Evolutionary conservation across 2,888 invertebrate species (phyloP), one percentile per base, ranked within the genome.

Genomic region (Scaptomyza caliginosa): DNA sequence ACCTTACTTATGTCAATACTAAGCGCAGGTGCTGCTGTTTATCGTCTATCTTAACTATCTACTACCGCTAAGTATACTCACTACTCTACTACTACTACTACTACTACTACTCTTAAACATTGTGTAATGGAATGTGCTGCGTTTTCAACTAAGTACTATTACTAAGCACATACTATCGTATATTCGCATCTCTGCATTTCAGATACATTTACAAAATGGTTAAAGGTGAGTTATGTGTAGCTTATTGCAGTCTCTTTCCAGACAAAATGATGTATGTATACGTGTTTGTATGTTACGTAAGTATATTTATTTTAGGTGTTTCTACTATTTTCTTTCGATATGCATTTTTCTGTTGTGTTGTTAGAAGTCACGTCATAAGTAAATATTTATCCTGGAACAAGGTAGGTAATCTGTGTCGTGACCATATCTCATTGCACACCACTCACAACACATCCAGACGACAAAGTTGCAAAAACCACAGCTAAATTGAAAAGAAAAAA

Each of bases 101-200:
- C 40, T 26, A 42, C 36, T 43, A 52, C 28, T 57, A 46, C 36
- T 57, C 42, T 60, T 42, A 45, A 42, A 56, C 54, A 67, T 65
- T 77, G 77, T 67, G 67, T 84, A 64, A 62, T 62, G 70, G 80
- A 83, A 74, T 79, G 83, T 60, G 79, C 67, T 67, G 69, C 67
- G 70, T 82, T 79, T 68, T 67, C 75, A 49, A 73, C 56, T 77
- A 74, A 68, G 67, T 65, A 82, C 68, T 67, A 82, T 71, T 67
- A 59, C 50, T 50, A 74, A 74, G 75, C 67, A 74, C 65, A 68
- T 49, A 58, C 40, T 58, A 48, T 65, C 48, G 67, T 49, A 57
- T 46, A 62, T 50, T 42, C 42, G 72, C 52, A 70, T 66, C 58
- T 46, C 51, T 54, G 36, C 40, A 46, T 38, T 28, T 28, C 51